phyloP scores from a whole-genome alignment of 2,113 vertebrate species.

The Grallaria varia region DNA sequence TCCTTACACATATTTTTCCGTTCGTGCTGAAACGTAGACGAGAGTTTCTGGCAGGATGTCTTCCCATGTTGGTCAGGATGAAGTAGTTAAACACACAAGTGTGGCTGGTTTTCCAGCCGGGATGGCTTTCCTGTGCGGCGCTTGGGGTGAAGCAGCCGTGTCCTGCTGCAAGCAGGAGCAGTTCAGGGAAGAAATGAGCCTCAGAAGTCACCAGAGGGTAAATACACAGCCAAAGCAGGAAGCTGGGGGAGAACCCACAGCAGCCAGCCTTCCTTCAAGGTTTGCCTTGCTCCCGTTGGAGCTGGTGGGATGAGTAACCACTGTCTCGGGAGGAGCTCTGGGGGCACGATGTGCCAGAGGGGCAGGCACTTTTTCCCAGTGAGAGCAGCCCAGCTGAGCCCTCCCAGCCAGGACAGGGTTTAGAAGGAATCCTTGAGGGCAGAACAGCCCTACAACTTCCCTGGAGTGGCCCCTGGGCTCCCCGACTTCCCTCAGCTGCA shows the following conservation, averaged over 20 bases:
- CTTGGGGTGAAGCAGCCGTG: constrained; percentile 12
- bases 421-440: neutral
- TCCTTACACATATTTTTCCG: neutral
- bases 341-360: neutral
- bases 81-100: constrained; percentile 23
- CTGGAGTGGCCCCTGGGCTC: neutral
- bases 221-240: constrained; percentile 20
- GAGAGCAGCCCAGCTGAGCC: neutral
- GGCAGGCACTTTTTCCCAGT: neutral
- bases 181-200: constrained; percentile 35
- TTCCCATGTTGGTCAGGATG: constrained; percentile 14
- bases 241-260: neutral
- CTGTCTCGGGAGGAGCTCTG: neutral
- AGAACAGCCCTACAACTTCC: neutral
- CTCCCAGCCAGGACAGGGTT: neutral
- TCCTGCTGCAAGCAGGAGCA: constrained; percentile 18
- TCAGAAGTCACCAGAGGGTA: constrained; percentile 22
- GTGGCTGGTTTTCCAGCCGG: neutral
- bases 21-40: neutral
- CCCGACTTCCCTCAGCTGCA: rapidly evolving
- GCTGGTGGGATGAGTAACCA: neutral
- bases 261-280: neutral
- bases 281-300: neutral
- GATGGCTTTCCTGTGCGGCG: constrained; percentile 26
- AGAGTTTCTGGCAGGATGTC: constrained; percentile 42